A percentile compares a stretch with the other conserved stretches of the same genome.
phyloP scores from a whole-genome alignment of 2,113 vertebrate genomes.

The Crotalus helleri region DNA sequence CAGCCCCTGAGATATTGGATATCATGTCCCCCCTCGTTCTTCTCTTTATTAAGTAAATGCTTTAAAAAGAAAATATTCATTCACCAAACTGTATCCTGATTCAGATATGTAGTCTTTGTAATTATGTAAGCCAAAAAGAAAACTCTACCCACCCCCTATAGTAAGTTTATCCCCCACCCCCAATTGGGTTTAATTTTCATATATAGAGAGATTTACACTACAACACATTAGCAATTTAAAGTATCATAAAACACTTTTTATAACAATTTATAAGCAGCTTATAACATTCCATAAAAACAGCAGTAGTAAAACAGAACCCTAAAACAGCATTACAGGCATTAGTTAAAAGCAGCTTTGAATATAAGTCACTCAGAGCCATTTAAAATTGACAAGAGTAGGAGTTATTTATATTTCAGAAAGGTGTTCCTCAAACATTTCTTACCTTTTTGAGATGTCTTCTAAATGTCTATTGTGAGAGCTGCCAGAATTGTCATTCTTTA shows the following conservation, averaged over 20 bases:
- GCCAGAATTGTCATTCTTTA: neutral
- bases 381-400: neutral
- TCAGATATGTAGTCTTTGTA: neutral
- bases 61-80: neutral
- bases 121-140: neutral
- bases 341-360: neutral
- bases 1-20: too few species aligned
- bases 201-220: neutral
- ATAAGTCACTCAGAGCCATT: too few species aligned
- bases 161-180: neutral
- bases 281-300: neutral
- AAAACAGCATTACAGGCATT: neutral
- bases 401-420: neutral
- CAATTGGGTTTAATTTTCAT: neutral
- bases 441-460: neutral
- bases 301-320: neutral
- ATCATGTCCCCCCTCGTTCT: too few species aligned
- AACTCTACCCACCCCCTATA: neutral
- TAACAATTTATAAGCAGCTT: neutral
- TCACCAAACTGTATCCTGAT: neutral
- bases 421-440: neutral
- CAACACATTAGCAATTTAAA: neutral
- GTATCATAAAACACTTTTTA: neutral
- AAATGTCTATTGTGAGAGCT: neutral
- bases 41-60: neutral